Evolutionary conservation across 2,797 vertebrate genomes (phyloP).

Genomic region (Hypotaenidia philippensis): DNA sequence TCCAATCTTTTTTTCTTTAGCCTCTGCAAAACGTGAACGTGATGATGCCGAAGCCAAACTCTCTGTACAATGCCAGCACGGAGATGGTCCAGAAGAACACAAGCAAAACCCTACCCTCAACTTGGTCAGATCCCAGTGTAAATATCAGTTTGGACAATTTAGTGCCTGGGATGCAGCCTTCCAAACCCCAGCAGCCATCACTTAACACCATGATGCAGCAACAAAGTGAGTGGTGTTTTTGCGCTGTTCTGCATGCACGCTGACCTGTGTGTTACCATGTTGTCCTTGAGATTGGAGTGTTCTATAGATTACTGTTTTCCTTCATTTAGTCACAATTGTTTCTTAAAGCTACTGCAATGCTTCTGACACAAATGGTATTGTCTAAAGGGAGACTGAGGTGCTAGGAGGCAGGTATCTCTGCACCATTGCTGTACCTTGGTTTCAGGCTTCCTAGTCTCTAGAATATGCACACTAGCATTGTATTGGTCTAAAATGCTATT

Average conservation of each 20-base stretch:
- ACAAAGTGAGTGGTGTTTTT: conserved; percentile 85
- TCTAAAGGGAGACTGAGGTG: background rate
- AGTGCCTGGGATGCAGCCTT: conserved; percentile 91
- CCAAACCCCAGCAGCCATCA: conserved; percentile 92
- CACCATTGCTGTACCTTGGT: background rate
- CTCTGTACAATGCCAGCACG: conserved; percentile 85
- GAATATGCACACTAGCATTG: background rate
- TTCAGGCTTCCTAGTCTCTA: background rate
- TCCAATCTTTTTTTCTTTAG: conserved; percentile 65
- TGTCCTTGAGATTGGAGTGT: background rate
- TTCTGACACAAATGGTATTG: background rate
- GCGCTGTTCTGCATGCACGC: background rate
- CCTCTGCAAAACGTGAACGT: conserved; percentile 86
- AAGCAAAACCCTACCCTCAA: conserved; percentile 91
- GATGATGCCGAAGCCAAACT: conserved; percentile 86
- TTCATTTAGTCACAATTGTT: background rate
- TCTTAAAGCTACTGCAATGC: background rate
- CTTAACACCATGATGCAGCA: conserved; percentile 97
- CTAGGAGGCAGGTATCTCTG: background rate
- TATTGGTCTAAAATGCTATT: background rate
- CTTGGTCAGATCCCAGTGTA: conserved; percentile 95
- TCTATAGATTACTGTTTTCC: background rate
- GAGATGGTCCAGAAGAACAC: conserved; percentile 87
- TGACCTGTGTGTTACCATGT: background rate
- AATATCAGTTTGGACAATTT: conserved; percentile 98